A percentile compares a stretch with the other conserved stretches of the same genome.
Evolutionary conservation across 2,888 invertebrate genomes (phyloP).

Genomic region (Timema podura): DNA sequence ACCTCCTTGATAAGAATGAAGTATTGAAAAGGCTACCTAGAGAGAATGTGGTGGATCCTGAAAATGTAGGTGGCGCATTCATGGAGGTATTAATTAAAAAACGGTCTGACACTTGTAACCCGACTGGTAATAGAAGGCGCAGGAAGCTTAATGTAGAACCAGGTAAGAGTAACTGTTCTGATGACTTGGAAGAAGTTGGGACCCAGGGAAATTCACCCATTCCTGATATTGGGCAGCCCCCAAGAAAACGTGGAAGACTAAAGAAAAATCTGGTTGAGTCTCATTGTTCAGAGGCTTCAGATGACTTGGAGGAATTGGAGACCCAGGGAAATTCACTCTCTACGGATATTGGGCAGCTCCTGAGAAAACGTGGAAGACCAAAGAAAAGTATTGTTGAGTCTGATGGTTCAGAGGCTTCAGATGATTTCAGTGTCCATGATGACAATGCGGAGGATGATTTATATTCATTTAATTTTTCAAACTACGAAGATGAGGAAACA

Average conservation of each 20-base stretch:
- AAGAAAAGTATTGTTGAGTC: background rate
- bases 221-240: background rate
- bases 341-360: background rate
- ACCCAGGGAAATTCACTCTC: background rate
- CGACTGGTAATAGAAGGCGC: background rate
- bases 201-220: no score
- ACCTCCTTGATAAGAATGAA: constrained; percentile 12
- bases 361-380: background rate
- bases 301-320: background rate
- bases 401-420: background rate
- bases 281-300: background rate
- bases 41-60: background rate
- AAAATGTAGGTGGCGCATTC: constrained; percentile 10
- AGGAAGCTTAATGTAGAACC: constrained; percentile 15
- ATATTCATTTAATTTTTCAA: background rate
- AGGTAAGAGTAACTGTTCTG: constrained; percentile 15
- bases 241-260: background rate
- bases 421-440: constrained; percentile 6
- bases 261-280: background rate
- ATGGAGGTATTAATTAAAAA: constrained; percentile 12
- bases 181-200: constrained; percentile 7
- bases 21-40: constrained; percentile 17
- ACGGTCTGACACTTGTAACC: constrained; percentile 3
- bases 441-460: background rate
- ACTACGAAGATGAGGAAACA: background rate